Base-by-base conservation (phyloP, 2,888 invertebrate genomes). In the Hyles lineata region DNA sequence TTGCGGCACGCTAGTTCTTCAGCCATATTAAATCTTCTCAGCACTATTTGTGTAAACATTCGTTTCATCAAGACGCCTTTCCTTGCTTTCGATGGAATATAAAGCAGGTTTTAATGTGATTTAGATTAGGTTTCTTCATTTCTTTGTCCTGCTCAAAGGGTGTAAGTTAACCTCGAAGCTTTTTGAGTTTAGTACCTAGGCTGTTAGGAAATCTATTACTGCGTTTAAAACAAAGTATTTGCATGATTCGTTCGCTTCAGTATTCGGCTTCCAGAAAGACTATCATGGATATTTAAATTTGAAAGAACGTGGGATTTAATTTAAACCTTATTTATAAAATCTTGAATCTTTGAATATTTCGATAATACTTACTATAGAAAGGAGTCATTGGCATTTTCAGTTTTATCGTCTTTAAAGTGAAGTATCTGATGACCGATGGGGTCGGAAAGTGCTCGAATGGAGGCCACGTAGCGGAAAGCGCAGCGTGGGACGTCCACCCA, bases 1-100 rank as follows among this genome's bases (percentile, higher is more conserved):
- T 52, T 72, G 58, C 55, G 67, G 25, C 72, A 55, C 63, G 23
- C 72, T 63, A 58, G 63, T 72, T 63, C 72, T 32, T 58, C 35
- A 43, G 72, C 52, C 72, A 55, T 62, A 72, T 72, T 72, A 72
- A 72, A 72, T 72, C 72, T 72, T 58, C 55, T 25, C 23, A 35
- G 58, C 72, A 72, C 72, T 58, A 29, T 72, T 72, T 63, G 67
- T 63, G 63, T 72, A 72, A 72, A 72, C 63, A 72, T 63, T 35
- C 72, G 32, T 63, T 72, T 58, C 61, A 29, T 72, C 67, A 72
- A 72, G 58, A 23, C 71, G 72, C 63, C 35, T 67, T 25, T 55
- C 58, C 29, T 52, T 70, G 58, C 58, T 55, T 50, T 17, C 67
- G 67, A 67, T 43, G 50, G 70, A 55, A 55, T 70, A 70, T 70